Evolutionary conservation across 2,797 vertebrate species (phyloP).

Genomic region (Phataginus tetradactyla): DNA sequence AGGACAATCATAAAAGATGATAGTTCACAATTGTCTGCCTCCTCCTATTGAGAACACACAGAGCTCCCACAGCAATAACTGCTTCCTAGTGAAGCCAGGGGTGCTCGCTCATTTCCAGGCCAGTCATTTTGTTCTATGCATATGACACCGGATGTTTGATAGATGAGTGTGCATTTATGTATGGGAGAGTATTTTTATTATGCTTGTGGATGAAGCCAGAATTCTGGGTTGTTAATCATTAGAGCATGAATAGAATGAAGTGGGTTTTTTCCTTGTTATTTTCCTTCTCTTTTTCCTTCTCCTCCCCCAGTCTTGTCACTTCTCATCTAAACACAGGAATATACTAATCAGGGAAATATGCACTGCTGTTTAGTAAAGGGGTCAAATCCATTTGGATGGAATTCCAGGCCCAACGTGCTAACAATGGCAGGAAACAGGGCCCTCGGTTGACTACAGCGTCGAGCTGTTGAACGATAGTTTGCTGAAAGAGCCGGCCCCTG

Average conservation of each 20-base stretch:
- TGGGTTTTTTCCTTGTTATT: background rate
- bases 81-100: background rate
- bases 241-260: constrained; percentile 21
- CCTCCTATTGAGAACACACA: background rate
- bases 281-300: constrained; percentile 50
- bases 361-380: constrained; percentile 80
- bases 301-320: constrained; percentile 58
- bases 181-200: background rate
- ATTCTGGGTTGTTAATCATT: background rate
- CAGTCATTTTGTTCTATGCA: background rate
- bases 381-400: constrained; percentile 89
- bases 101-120: background rate
- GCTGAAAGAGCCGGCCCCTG: constrained; percentile 78
- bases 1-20: background rate
- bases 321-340: constrained; percentile 83
- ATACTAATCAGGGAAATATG: constrained; percentile 86
- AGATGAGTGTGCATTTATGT: background rate
- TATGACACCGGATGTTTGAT: background rate
- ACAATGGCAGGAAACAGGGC: constrained; percentile 88
- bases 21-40: background rate
- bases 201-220: constrained; percentile 21
- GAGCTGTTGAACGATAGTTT: constrained; percentile 64
- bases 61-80: background rate
- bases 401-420: constrained; percentile 83
- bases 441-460: constrained; percentile 70